phyloP scores from a whole-genome alignment of 2,797 vertebrate species.

The Platalea minor region DNA sequence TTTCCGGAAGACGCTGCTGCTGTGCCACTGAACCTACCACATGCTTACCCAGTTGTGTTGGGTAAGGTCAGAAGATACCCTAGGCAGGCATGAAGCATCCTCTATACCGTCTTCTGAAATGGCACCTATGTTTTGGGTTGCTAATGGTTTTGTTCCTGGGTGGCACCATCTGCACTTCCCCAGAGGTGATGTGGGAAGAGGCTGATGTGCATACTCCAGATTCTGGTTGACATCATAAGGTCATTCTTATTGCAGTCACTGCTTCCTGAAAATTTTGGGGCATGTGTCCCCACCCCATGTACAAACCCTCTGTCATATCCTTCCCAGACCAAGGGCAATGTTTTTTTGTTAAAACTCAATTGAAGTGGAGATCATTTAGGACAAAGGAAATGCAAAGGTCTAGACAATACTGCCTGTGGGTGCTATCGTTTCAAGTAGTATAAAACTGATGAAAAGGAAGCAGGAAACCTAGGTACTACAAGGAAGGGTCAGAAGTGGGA shows the following conservation, averaged over 20 bases:
- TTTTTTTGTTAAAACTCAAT: background rate
- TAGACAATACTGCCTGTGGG: background rate
- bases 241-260: background rate
- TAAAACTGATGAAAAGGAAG: background rate
- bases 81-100: background rate
- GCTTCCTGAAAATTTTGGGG: background rate
- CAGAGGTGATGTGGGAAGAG: background rate
- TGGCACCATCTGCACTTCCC: background rate
- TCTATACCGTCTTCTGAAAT: background rate
- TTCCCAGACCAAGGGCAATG: background rate
- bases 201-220: background rate
- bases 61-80: background rate
- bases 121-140: background rate
- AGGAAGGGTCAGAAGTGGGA: background rate
- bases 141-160: background rate
- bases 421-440: background rate
- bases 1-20: background rate
- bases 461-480: background rate
- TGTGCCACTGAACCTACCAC: background rate
- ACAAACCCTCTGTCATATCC: background rate
- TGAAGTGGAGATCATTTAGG: background rate
- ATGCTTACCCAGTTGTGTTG: background rate
- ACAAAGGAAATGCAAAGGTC: background rate
- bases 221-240: background rate
- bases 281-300: background rate